A percentile compares a stretch with the other conserved stretches of the same genome.
phyloP scores from a whole-genome alignment of 2,113 vertebrate species.

The Tiliqua scincoides region DNA sequence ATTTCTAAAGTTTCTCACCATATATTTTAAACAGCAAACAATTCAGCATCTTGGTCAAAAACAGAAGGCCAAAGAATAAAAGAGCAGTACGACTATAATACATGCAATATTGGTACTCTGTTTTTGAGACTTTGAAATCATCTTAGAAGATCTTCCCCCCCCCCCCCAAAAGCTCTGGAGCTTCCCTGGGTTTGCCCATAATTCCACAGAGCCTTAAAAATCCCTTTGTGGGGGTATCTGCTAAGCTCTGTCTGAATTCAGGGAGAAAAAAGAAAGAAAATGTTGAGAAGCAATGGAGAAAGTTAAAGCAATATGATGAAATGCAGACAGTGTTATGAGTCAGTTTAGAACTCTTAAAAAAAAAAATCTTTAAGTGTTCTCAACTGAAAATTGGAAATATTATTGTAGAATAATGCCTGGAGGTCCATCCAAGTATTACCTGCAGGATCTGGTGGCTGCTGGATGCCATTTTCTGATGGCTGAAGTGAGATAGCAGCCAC shows the following conservation, averaged over 20 bases:
- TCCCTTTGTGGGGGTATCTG: no score
- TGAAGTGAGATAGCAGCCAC: neutral
- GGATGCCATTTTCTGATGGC: no score
- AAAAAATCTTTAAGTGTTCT: neutral
- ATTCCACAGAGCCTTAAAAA: neutral
- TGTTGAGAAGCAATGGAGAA: neutral
- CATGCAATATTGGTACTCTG: neutral
- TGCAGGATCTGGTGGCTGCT: no score
- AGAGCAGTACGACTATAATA: neutral
- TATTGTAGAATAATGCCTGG: no score
- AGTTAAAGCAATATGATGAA: neutral
- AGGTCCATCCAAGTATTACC: no score
- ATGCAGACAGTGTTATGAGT: neutral
- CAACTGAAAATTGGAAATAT: no score
- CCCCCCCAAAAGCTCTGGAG: neutral
- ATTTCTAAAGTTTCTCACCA: slow-evolving; percentile 33
- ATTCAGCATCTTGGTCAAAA: neutral
- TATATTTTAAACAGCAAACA: slow-evolving; percentile 31
- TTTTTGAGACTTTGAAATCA: neutral
- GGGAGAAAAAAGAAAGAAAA: neutral
- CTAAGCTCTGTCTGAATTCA: neutral
- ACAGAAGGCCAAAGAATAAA: neutral
- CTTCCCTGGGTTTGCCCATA: neutral
- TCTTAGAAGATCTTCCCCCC: neutral
- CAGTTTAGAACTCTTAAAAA: neutral